Evolutionary conservation across 2,888 invertebrate genomes (phyloP).

Genomic region (Sarcophaga caerulescens): DNA sequence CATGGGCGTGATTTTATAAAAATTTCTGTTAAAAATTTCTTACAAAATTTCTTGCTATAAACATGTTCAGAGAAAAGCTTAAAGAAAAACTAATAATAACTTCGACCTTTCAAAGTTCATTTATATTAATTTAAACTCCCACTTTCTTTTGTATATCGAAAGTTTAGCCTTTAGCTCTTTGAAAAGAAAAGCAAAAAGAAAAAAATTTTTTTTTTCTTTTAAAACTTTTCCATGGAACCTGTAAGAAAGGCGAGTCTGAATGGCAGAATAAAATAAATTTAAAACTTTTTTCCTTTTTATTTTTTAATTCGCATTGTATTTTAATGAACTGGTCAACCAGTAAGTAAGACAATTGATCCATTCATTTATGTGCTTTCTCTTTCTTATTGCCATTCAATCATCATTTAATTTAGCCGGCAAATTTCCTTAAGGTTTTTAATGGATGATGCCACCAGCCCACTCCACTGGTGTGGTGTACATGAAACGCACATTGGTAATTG

Average conservation of each 20-base stretch:
- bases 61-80: no score
- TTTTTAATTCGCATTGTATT: conserved; percentile 10
- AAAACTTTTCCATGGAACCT: neutral
- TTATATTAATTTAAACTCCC: neutral
- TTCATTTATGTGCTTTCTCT: neutral
- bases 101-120: neutral
- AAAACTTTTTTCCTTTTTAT: neutral
- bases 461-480: neutral
- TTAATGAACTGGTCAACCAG: conserved; percentile 21
- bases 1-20: no score
- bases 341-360: neutral
- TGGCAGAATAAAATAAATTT: neutral
- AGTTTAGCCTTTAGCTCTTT: neutral
- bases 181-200: neutral
- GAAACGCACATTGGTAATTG: neutral
- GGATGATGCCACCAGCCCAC: neutral
- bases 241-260: neutral
- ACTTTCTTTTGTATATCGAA: neutral
- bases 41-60: no score
- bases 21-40: no score
- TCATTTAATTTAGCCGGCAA: neutral
- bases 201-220: neutral
- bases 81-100: neutral
- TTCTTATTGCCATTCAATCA: neutral
- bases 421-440: neutral